Evolutionary conservation across 2,113 vertebrate genomes (phyloP).

Genomic region (Pitta sordida): DNA sequence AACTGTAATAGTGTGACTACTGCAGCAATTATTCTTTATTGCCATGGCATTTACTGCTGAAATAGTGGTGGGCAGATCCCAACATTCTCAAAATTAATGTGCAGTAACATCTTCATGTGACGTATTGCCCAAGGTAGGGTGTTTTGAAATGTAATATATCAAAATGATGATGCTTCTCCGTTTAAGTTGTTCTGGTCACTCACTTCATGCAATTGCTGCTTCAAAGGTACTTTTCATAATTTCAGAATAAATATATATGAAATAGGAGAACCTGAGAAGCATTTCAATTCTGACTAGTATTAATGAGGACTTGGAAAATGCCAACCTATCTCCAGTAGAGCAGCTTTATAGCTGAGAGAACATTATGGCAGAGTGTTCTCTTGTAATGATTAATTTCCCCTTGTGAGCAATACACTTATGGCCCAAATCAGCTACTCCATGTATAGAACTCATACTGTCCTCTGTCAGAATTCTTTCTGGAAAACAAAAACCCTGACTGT

Average conservation of each 20-base stretch:
- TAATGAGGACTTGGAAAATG: slow-evolving; percentile 53
- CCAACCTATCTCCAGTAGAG: slow-evolving; percentile 35
- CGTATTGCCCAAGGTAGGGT: slow-evolving; percentile 15
- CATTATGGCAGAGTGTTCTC: slow-evolving; percentile 34
- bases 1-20: slow-evolving; percentile 43
- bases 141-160: slow-evolving; percentile 59
- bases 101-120: slow-evolving; percentile 47
- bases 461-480: neutral
- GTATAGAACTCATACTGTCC: neutral
- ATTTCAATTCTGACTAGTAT: slow-evolving; percentile 43
- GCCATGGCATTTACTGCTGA: slow-evolving; percentile 61
- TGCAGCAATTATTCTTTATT: slow-evolving; percentile 61
- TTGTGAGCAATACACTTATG: neutral
- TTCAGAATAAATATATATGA: slow-evolving; percentile 58
- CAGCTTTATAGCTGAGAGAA: slow-evolving; percentile 34
- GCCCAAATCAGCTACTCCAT: neutral
- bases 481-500: neutral
- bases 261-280: slow-evolving; percentile 40
- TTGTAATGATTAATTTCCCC: slow-evolving; percentile 29
- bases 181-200: slow-evolving; percentile 50
- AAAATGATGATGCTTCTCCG: slow-evolving; percentile 52
- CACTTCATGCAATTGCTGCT: slow-evolving; percentile 22
- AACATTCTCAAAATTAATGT: slow-evolving; percentile 65
- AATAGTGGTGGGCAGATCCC: slow-evolving; percentile 49
- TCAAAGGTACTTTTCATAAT: slow-evolving; percentile 56